Evolutionary conservation across 2,797 vertebrate species (phyloP), one percentile per base, ranked within the genome.

Genomic region (Sebastiscus albofasciatus): DNA sequence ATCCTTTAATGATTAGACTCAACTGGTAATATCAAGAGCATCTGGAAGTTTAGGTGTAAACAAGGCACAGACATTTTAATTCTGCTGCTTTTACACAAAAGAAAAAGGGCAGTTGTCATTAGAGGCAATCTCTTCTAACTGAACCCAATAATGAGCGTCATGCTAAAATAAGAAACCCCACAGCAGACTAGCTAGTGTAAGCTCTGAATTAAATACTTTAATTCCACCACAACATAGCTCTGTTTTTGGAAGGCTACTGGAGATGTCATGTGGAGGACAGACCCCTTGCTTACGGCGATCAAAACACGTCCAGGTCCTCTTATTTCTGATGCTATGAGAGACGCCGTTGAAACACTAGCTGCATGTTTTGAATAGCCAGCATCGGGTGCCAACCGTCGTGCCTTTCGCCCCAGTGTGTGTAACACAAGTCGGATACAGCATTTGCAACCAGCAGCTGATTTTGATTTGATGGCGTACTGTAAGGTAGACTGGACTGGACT

Each of bases 1-100:
- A 92, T 91, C 84, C 87, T 95, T 95, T 95, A 95, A 94, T 95
- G 89, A 58, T 87, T 92, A 86, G 90, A 91, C 70, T 87, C 84
- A 91, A 89, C 90, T 86, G 77, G 79, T 90, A 89, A 87, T 79
- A 87, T 84, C 70, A 76, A 75, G 85, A 87, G 81, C 87, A 86
- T 83, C 77, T 83, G 71, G 79, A 82, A 80, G 82, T 82, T 86
- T 71, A 77, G 84, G 72, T 82, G 84, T 90, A 93, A 91, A 93
- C 89, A 89, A 65, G 68, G 76, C 79, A 80, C 13, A 58, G 83
- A 86, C 84, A 77, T 31, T 65, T 42, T 72, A 74, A 80, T 64
- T 56, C 55, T 78, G 71, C 67, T 72, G 69, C 70, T 77, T 77
- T 83, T 24, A 86, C 83, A 93, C 72, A 70, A 52, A 78, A 55